Percentiles rank a stretch among this genome's conserved stretches.
Conservation (phyloP, 2,113 vertebrate species). For the Pterocles burchelli region DNA sequence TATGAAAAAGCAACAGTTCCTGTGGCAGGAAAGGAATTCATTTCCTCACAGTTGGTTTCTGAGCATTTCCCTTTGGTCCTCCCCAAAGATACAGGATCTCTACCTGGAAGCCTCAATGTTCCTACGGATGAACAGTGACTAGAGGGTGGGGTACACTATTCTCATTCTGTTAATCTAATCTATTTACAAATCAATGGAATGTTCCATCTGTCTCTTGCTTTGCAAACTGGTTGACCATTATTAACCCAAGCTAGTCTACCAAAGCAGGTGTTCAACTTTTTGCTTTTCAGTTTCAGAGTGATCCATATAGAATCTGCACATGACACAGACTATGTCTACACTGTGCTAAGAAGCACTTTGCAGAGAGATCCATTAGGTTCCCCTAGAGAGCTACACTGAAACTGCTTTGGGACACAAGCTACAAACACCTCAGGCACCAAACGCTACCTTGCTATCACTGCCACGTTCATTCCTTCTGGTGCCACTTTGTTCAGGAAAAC, state of each 20-base stretch:
- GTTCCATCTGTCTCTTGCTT: neutral
- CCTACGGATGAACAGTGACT: neutral
- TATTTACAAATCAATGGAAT: neutral
- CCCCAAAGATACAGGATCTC: neutral
- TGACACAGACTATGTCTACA: neutral
- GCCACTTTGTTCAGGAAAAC: neutral
- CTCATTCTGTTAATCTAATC: neutral
- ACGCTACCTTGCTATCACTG: neutral
- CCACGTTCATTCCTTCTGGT: neutral
- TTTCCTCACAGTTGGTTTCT: neutral
- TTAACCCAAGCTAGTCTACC: neutral
- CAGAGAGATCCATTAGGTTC: neutral
- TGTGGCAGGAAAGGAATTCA: neutral
- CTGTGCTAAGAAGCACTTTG: neutral
- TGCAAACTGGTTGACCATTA: neutral
- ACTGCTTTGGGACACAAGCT: neutral
- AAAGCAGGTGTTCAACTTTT: neutral
- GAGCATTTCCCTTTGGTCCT: neutral
- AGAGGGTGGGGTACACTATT: neutral
- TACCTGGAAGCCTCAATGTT: neutral
- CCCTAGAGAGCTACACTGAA: neutral
- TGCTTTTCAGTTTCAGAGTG: neutral
- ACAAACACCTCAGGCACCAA: neutral
- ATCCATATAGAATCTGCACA: neutral
- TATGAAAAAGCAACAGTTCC: neutral